Evolutionary conservation across 2,797 vertebrate species (phyloP).

Genomic region (Eospalax fontanierii): DNA sequence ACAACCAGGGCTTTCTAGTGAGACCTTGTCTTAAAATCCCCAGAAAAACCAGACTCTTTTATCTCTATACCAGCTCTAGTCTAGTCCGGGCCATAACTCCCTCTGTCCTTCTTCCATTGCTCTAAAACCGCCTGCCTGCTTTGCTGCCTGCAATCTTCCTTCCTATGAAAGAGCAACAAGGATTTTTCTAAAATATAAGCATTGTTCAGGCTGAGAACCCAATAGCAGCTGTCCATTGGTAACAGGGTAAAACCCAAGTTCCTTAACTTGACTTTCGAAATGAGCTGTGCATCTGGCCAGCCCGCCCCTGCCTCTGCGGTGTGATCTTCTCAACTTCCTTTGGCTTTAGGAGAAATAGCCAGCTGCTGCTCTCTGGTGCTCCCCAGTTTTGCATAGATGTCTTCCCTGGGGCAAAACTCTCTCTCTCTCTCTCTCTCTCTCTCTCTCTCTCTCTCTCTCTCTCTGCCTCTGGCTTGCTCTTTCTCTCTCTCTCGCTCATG

Average conservation of each 20-base stretch:
- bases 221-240: background rate
- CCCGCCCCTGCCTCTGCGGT: background rate
- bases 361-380: background rate
- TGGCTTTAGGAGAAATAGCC: conserved; percentile 55
- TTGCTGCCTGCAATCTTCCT: background rate
- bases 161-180: background rate
- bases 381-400: background rate
- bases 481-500: too few species aligned
- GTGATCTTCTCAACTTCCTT: conserved; percentile 22
- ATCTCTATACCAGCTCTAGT: background rate
- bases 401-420: background rate
- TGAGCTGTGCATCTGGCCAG: background rate
- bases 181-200: background rate
- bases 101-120: accelerated
- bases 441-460: background rate
- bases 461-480: too few species aligned
- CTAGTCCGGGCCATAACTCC: background rate
- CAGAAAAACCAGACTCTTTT: background rate
- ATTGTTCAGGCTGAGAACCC: background rate
- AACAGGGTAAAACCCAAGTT: conserved; percentile 59
- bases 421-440: too few species aligned
- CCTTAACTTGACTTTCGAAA: conserved; percentile 66
- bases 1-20: too few species aligned
- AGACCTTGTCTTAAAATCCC: background rate
- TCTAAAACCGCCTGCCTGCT: background rate